These are phyloP conservation scores for Morinoia aosen DNA, from an alignment of 2,888 invertebrate species.

Conservation along the genomic window DNA sequence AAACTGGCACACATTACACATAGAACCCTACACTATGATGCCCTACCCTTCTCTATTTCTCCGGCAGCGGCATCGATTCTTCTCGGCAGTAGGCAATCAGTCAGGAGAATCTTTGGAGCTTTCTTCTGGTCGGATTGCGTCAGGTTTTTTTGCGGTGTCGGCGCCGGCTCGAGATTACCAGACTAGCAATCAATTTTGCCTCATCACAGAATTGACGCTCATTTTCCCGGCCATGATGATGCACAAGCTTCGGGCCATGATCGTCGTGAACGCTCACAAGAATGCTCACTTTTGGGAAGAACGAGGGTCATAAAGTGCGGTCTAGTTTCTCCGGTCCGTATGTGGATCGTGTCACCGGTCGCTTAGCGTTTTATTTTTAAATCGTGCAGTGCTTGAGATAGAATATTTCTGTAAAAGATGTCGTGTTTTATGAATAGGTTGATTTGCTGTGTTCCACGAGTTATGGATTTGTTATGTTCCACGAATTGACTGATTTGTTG, in stretches of 20 bases:
- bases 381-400: too few species aligned
- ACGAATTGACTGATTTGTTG: too few species aligned
- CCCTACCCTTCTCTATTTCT: neutral
- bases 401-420: too few species aligned
- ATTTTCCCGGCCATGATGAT: neutral
- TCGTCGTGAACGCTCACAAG: neutral
- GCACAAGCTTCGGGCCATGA: neutral
- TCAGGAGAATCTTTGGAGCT: constrained; percentile 14
- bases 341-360: neutral
- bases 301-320: neutral
- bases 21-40: neutral
- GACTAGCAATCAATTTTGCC: constrained; percentile 36
- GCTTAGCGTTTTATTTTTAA: neutral
- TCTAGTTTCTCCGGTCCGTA: neutral
- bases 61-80: neutral
- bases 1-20: neutral
- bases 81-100: neutral
- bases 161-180: neutral
- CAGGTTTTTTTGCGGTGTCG: constrained; percentile 9
- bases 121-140: constrained; percentile 28
- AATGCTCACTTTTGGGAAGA: neutral
- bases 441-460: too few species aligned
- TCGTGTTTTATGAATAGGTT: too few species aligned
- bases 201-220: constrained; percentile 35
- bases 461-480: too few species aligned